These are phyloP conservation scores for Episyrphus balteatus DNA, from an alignment of 1,140 invertebrate genomes.

Conservation along the genomic window DNA sequence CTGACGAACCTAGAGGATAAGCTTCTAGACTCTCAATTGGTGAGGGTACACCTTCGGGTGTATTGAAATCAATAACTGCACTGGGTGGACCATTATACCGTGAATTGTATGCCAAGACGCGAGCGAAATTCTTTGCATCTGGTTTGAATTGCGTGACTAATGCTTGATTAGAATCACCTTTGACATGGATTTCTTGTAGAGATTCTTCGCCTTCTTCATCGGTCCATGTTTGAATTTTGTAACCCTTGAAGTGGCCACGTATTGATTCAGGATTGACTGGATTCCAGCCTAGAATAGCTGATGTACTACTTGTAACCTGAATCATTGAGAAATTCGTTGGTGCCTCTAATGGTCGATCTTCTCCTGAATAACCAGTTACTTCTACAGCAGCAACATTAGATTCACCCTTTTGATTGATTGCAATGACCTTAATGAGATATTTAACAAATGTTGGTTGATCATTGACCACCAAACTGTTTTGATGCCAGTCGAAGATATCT, in stretches of 20 bases:
- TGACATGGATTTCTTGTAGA: constrained; percentile 68
- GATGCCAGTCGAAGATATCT: constrained; percentile 68
- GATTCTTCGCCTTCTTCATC: constrained; percentile 64
- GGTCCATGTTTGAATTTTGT: constrained; percentile 92
- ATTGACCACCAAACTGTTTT: constrained; percentile 52
- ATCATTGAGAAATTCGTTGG: constrained; percentile 76
- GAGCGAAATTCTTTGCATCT: constrained; percentile 78
- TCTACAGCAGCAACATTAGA: constrained; percentile 71
- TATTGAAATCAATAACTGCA: constrained; percentile 71
- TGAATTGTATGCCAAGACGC: constrained; percentile 84
- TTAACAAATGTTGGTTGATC: constrained; percentile 85
- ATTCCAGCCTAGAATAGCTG: constrained; percentile 73
- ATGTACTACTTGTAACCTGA: constrained; percentile 59
- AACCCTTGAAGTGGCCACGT: constrained; percentile 86
- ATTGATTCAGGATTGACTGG: constrained; percentile 64
- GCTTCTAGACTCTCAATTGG: constrained; percentile 73
- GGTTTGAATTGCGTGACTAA: constrained; percentile 81
- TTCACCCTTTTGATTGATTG: constrained; percentile 82
- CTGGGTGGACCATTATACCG: constrained; percentile 82
- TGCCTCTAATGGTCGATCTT: constrained; percentile 74
- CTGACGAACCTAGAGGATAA: constrained; percentile 76
- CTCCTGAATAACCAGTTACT: constrained; percentile 86
- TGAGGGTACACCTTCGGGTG: constrained; percentile 87
- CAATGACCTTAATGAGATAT: constrained; percentile 85
- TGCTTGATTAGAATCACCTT: constrained; percentile 55